Conservation (phyloP, 2,888 invertebrate genomes). For the Melipona bicolor region DNA sequence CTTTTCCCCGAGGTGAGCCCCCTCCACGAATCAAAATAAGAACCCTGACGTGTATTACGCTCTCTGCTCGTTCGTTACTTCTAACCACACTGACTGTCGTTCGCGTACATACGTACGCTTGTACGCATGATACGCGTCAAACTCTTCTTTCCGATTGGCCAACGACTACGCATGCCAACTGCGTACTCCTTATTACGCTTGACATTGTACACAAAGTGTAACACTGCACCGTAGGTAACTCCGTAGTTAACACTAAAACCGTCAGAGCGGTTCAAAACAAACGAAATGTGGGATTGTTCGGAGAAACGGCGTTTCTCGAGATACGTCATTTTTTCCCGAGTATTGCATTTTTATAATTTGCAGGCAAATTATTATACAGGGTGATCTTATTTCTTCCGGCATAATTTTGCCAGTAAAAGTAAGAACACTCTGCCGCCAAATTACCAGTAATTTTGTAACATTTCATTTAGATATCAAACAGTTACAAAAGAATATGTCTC, state of each 20-base stretch:
- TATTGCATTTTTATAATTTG: too few relatives aligned
- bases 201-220: slow-evolving; percentile 1
- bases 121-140: slow-evolving; percentile 60
- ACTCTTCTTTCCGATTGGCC: slow-evolving; percentile 52
- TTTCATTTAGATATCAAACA: too few relatives aligned
- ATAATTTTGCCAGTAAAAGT: too few relatives aligned
- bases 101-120: slow-evolving; percentile 43
- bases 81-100: slow-evolving; percentile 56
- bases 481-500: too few relatives aligned
- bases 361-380: too few relatives aligned
- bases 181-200: slow-evolving; percentile 2
- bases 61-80: slow-evolving; percentile 58
- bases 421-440: too few relatives aligned
- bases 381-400: too few relatives aligned
- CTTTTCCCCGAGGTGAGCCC: slow-evolving; percentile 49
- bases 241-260: background rate
- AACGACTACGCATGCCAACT: slow-evolving; percentile 39
- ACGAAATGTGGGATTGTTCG: background rate
- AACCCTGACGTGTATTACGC: slow-evolving; percentile 57
- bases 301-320: too few relatives aligned
- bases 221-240: background rate
- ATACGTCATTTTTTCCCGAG: too few relatives aligned
- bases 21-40: slow-evolving; percentile 64
- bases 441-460: too few relatives aligned
- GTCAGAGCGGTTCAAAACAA: background rate